Evolutionary conservation across 2,797 vertebrate genomes (phyloP).

Genomic region (Eremophila alpestris): DNA sequence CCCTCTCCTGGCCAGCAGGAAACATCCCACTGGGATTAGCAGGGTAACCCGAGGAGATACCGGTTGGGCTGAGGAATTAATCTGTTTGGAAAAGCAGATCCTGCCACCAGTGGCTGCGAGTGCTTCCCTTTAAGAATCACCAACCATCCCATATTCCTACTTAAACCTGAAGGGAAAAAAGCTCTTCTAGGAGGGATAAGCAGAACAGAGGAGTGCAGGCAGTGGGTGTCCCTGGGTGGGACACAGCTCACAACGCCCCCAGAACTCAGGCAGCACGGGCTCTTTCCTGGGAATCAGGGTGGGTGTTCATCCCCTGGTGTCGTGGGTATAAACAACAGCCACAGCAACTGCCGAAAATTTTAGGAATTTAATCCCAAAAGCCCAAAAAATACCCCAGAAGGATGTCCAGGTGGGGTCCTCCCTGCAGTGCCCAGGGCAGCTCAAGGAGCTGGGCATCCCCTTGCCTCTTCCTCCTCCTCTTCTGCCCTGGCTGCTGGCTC

Average conservation of each 20-base stretch:
- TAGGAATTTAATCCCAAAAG: rapidly evolving
- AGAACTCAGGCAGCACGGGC: background rate
- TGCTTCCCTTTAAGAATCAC: background rate
- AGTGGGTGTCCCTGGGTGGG: background rate
- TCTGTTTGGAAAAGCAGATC: background rate
- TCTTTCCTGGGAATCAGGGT: rapidly evolving
- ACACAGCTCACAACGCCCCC: background rate
- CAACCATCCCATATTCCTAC: rapidly evolving
- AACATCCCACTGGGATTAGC: background rate
- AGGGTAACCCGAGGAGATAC: background rate
- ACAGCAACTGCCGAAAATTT: background rate
- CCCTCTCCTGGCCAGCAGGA: background rate
- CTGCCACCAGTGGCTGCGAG: background rate
- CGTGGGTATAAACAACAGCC: rapidly evolving
- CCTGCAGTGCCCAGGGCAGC: rapidly evolving
- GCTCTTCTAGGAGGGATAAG: background rate
- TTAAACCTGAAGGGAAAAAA: background rate
- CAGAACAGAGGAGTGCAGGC: background rate
- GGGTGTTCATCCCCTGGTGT: background rate
- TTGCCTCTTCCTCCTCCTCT: background rate
- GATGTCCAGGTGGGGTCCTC: rapidly evolving
- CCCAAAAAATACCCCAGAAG: too few species aligned
- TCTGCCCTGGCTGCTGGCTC: background rate
- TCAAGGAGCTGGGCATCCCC: rapidly evolving
- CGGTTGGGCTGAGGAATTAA: rapidly evolving